These are phyloP conservation scores for Vulpes lagopus DNA, from an alignment of 2,113 vertebrate species.

Conservation along the genomic window DNA sequence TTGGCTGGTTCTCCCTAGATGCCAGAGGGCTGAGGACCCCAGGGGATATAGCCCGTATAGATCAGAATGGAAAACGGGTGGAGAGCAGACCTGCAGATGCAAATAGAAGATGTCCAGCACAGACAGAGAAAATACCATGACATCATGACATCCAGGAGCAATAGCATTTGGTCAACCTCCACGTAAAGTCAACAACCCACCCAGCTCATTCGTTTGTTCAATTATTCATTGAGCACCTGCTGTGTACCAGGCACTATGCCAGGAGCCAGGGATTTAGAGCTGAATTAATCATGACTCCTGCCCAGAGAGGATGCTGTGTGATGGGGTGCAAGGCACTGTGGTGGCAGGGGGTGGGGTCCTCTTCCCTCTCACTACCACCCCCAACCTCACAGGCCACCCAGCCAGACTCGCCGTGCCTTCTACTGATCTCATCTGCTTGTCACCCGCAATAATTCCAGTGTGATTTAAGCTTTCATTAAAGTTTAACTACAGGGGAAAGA, in stretches of 20 bases:
- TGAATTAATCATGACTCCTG: not conserved
- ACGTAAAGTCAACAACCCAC: not conserved
- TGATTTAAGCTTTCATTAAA: slow-evolving; percentile 59
- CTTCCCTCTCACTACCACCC: not conserved
- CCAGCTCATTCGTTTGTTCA: not conserved
- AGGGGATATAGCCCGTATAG: fast-evolving
- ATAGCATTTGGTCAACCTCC: not conserved
- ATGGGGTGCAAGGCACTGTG: not conserved
- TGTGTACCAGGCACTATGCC: not conserved
- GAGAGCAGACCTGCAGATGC: not conserved
- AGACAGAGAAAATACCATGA: not conserved
- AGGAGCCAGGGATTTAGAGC: not conserved
- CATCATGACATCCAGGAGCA: fast-evolving
- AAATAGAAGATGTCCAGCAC: not conserved
- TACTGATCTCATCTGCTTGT: not conserved
- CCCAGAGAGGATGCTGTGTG: not conserved
- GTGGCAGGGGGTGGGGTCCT: not conserved
- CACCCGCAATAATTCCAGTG: fast-evolving
- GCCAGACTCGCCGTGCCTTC: not conserved
- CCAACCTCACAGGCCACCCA: not conserved
- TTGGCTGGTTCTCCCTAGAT: not conserved
- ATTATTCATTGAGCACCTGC: not conserved
- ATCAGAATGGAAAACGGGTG: not conserved
- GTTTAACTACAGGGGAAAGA: slow-evolving; percentile 7
- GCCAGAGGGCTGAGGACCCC: not conserved